Evolutionary conservation across 2,888 invertebrate species (phyloP), one percentile per base, ranked within the genome.

Genomic region (Nasonovia ribisnigri): DNA sequence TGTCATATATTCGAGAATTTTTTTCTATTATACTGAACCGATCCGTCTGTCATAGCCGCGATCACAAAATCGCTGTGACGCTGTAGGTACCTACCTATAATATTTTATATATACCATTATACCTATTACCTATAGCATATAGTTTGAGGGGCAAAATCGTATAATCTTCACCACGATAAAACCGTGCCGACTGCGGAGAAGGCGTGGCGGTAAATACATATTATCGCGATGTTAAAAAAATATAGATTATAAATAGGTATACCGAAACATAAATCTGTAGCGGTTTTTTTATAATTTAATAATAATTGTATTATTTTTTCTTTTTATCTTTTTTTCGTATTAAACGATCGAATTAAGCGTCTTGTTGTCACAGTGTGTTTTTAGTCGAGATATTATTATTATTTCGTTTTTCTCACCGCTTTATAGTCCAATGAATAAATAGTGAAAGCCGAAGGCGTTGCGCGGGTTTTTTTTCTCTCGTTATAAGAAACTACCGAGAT

Each of bases 391-490:
- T 54, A 54, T 54, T 86, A 46, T 54, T 86, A 46, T 26, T 43
- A 16, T 86, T 46, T 43, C 26, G 43, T 46, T 86, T 86, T 43
- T 86, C 46, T 46, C 77, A 36, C 77, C 36, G 36, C 36, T 42
- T 36, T 8, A 42, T 24, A 86, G 77, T n/a, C 36, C 20, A 36
- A 20, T 36, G 36, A 77, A 77, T 36, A 77, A 46, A 92, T 88
- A 92, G 92, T 88, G 92, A 92, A 92, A 92, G 92, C 51, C 46
- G 57, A n/a, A 60, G 43, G 16, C n/a, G 29, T 60, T 60, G 24
- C 8, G 36, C n/a, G 20, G 67, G 16, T 36, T 77, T 77, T 20
- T 77, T 77, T 8, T 36, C 16, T 48, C 48, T 36, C 16, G 42
- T 20, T 36, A n/a, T 86, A 57, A 42, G 88, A 77, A 57, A 92